Conservation (phyloP, 1,140 invertebrate genomes). For the Lutraria rhynchaena region DNA sequence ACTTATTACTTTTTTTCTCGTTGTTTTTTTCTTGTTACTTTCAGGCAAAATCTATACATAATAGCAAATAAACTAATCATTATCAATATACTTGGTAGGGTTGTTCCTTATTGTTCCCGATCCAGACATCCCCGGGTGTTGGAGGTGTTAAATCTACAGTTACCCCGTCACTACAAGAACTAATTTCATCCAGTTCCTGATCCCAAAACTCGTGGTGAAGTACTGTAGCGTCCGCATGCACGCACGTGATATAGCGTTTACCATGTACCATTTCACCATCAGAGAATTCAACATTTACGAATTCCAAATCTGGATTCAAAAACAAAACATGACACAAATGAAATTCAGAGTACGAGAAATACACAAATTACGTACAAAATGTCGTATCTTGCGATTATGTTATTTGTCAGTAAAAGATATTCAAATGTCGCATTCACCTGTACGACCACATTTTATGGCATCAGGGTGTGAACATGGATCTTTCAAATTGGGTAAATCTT, state of each 20-base stretch:
- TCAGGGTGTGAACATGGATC: conserved; percentile 65
- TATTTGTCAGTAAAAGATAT: too few species aligned
- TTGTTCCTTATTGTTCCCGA: conserved; percentile 41
- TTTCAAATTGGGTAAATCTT: conserved; percentile 1
- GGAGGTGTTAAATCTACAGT: conserved; percentile 71
- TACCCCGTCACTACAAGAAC: conserved; percentile 69
- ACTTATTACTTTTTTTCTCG: too few species aligned
- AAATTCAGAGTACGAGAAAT: too few species aligned
- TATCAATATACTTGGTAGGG: conserved; percentile 54
- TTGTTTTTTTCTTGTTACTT: too few species aligned
- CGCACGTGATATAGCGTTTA: conserved; percentile 67
- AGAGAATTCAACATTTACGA: conserved; percentile 53
- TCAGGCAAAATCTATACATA: background rate
- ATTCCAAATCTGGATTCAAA: conserved; percentile 46
- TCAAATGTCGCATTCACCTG: too few species aligned
- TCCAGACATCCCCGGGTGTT: conserved; percentile 59
- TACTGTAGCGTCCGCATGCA: conserved; percentile 61
- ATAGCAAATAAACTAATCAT: background rate
- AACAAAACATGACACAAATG: background rate
- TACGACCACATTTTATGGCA: conserved; percentile 62
- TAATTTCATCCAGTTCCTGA: conserved; percentile 55
- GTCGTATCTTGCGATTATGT: too few species aligned
- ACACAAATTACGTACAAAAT: too few species aligned
- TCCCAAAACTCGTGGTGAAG: conserved; percentile 64
- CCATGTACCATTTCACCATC: conserved; percentile 61